Evolutionary conservation across 2,113 vertebrate genomes (phyloP).

Genomic region (Petromus typicus): DNA sequence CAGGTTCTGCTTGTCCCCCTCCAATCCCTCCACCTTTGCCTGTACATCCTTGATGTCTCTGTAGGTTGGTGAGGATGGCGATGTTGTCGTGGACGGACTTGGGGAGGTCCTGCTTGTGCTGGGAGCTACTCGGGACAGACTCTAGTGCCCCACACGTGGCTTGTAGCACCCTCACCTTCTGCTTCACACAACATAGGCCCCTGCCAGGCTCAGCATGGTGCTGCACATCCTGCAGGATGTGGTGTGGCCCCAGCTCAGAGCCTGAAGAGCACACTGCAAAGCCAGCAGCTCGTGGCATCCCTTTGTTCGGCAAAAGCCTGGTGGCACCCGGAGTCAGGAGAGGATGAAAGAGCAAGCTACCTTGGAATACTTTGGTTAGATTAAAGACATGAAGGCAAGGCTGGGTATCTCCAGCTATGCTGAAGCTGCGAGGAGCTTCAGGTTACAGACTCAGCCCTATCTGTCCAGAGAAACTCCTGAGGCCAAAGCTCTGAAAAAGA

Average conservation of each 20-base stretch:
- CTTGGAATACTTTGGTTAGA: not conserved
- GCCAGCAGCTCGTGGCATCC: not conserved
- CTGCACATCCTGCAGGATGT: not conserved
- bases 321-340: no score
- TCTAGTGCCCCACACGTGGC: slow-evolving; percentile 89
- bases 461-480: not conserved
- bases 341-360: not conserved
- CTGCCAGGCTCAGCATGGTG: not conserved
- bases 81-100: slow-evolving; percentile 94
- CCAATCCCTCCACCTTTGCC: slow-evolving; percentile 86
- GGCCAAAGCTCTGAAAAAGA: slow-evolving; percentile 26
- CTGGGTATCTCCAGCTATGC: not conserved
- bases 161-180: slow-evolving; percentile 92
- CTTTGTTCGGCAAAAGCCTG: not conserved
- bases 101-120: slow-evolving; percentile 91
- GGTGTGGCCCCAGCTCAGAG: not conserved
- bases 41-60: slow-evolving; percentile 93
- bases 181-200: not conserved
- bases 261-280: not conserved
- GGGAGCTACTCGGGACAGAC: slow-evolving; percentile 88
- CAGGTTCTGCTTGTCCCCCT: slow-evolving; percentile 88
- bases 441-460: not conserved
- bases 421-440: not conserved
- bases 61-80: slow-evolving; percentile 91
- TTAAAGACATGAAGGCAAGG: not conserved